A percentile compares a stretch with the other conserved stretches of the same genome.
These are phyloP conservation scores for Hypocryptadius cinnamomeus DNA, from an alignment of 2,113 vertebrate genomes.

Conservation along the genomic window DNA sequence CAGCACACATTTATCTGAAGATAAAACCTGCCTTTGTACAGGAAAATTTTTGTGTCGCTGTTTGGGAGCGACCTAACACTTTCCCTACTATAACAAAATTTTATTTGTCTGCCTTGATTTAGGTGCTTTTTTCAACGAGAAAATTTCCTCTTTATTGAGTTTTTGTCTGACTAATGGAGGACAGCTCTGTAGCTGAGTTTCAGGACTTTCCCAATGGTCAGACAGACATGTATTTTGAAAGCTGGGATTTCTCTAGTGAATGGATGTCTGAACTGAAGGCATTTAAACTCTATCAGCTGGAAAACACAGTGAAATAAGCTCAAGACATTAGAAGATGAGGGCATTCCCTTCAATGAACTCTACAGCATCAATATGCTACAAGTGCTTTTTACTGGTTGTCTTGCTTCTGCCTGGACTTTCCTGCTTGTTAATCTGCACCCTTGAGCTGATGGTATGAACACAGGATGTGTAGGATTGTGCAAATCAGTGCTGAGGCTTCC, in stretches of 20 bases:
- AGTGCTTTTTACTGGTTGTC: background rate
- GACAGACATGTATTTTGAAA: background rate
- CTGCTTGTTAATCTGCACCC: rapidly evolving
- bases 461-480: background rate
- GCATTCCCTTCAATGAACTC: background rate
- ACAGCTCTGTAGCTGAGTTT: background rate
- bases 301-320: background rate
- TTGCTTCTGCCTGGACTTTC: background rate
- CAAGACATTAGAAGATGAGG: background rate
- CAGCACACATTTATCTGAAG: background rate
- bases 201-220: slow-evolving; percentile 28
- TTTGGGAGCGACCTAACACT: background rate
- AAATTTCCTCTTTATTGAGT: slow-evolving; percentile 50
- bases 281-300: background rate
- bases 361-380: background rate
- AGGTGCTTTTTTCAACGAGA: slow-evolving; percentile 50
- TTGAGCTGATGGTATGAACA: background rate
- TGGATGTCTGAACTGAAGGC: background rate
- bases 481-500: background rate
- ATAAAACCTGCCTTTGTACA: background rate
- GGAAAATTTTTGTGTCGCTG: background rate
- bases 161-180: slow-evolving; percentile 18
- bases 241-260: background rate
- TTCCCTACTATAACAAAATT: background rate
- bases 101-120: background rate